These are phyloP conservation scores for Procavia capensis DNA, from an alignment of 2,113 vertebrate genomes.

Conservation along the genomic window DNA sequence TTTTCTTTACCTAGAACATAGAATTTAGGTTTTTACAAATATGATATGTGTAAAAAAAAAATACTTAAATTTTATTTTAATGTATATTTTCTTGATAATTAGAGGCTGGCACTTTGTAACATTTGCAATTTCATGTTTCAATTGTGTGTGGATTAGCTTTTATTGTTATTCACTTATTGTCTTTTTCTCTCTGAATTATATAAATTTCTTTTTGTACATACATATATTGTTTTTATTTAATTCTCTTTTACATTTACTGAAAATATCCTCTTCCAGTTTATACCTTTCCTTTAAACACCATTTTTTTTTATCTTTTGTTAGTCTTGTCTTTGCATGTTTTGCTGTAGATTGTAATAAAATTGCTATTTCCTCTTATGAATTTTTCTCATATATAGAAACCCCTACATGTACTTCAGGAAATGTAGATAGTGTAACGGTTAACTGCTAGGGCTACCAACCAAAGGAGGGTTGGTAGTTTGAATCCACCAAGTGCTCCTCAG, in stretches of 20 bases:
- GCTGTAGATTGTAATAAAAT: background rate
- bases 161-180: background rate
- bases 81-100: background rate
- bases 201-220: background rate
- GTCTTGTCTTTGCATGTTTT: background rate
- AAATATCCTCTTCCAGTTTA: background rate
- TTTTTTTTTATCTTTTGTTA: background rate
- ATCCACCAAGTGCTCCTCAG: too few species aligned
- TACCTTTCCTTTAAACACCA: background rate
- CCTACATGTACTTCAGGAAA: background rate
- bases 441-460: too few species aligned
- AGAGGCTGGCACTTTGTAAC: background rate
- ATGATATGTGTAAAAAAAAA: background rate
- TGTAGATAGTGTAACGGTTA: too few species aligned
- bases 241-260: background rate
- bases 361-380: background rate
- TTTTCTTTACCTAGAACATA: background rate
- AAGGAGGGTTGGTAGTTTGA: too few species aligned
- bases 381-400: background rate
- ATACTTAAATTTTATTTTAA: background rate
- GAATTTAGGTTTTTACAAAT: background rate
- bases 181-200: background rate
- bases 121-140: background rate
- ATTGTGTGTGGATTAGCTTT: background rate
- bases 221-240: too few species aligned